Percentiles rank a stretch among this genome's conserved stretches.
phyloP scores from a whole-genome alignment of 2,797 vertebrate genomes.

The Alca torda region DNA sequence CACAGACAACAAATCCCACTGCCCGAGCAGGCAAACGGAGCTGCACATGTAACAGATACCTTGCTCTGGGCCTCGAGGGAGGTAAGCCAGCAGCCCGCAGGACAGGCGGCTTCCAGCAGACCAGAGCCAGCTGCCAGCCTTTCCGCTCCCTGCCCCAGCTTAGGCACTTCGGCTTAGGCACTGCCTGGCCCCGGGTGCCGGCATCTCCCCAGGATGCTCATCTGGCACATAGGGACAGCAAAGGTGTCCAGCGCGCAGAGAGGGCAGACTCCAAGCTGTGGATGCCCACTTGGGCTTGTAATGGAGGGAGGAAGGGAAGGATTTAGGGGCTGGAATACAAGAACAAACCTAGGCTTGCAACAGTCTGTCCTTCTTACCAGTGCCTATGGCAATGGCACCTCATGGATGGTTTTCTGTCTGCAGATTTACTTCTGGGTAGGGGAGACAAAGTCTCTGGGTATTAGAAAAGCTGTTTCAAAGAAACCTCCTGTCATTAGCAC shows the following conservation, averaged over 20 bases:
- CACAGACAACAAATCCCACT: slow-evolving; percentile 4
- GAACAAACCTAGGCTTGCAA: neutral
- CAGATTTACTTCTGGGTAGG: neutral
- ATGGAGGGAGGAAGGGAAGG: neutral
- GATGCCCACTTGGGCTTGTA: neutral
- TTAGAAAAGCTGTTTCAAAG: neutral
- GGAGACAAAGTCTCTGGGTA: neutral
- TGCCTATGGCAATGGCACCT: neutral
- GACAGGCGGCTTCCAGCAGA: neutral
- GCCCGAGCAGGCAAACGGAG: neutral
- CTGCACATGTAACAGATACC: slow-evolving; percentile 32
- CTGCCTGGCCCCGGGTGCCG: accelerated
- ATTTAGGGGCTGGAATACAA: neutral
- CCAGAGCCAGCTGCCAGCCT: neutral
- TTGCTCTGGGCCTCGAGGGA: neutral
- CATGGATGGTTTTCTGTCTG: neutral
- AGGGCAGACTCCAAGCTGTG: neutral
- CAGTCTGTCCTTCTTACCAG: neutral
- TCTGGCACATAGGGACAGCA: accelerated
- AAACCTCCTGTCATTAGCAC: accelerated
- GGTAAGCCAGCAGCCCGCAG: neutral
- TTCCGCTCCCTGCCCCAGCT: neutral
- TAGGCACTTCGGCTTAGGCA: neutral
- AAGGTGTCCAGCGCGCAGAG: neutral
- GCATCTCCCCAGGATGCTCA: neutral